Percentiles rank a stretch among this genome's conserved stretches.
Conservation (phyloP, 2,797 vertebrate species). For the Masticophis lateralis region DNA sequence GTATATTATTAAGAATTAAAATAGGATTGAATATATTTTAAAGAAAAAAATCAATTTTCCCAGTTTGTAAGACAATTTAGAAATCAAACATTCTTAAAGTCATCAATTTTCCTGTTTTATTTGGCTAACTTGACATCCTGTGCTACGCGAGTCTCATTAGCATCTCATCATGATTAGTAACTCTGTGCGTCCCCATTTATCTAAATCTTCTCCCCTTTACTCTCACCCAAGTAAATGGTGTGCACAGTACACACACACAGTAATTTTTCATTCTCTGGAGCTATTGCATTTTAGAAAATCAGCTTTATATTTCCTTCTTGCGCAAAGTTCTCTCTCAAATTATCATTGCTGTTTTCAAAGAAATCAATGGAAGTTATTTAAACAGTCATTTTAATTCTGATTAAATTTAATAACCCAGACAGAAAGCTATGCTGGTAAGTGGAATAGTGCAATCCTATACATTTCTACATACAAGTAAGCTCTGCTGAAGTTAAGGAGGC, state of each 20-base stretch:
- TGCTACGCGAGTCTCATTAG: background rate
- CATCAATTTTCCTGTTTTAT: background rate
- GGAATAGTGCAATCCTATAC: background rate
- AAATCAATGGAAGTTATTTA: constrained; percentile 38
- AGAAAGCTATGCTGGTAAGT: constrained; percentile 27
- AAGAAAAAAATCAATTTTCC: background rate
- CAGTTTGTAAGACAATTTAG: background rate
- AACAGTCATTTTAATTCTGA: constrained; percentile 18
- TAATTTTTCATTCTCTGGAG: constrained; percentile 63
- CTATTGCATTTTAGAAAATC: constrained; percentile 53
- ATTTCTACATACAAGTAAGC: background rate
- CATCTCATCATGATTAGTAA: constrained; percentile 37
- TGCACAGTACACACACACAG: constrained; percentile 57
- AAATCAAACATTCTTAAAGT: constrained; percentile 3
- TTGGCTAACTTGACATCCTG: background rate
- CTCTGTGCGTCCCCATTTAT: constrained; percentile 41
- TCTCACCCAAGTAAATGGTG: constrained; percentile 47
- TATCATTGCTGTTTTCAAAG: constrained; percentile 55
- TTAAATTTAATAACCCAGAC: constrained; percentile 45
- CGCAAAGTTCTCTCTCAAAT: constrained; percentile 29
- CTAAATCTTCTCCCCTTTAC: constrained; percentile 9
- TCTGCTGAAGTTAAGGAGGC: background rate
- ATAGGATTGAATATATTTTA: background rate
- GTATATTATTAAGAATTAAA: background rate
- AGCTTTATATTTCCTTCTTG: constrained; percentile 54